phyloP scores from a whole-genome alignment of 2,888 invertebrate species.

The Andricus quercusramuli region DNA sequence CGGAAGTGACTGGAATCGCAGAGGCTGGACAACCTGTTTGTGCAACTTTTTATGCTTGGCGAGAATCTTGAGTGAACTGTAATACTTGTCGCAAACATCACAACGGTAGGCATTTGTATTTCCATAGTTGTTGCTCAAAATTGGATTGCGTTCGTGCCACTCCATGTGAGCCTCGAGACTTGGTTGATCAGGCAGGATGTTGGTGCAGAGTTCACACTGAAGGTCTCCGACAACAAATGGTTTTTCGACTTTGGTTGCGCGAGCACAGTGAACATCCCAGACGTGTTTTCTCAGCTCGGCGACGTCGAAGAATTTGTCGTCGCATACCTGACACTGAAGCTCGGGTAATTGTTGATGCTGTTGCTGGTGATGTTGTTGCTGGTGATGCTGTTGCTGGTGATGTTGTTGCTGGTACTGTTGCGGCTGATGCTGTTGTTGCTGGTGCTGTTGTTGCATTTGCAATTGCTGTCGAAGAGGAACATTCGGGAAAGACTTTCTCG shows the following conservation, averaged over 20 bases:
- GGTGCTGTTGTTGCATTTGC: not conserved
- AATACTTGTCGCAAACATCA: constrained; percentile 84
- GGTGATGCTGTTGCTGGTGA: no score
- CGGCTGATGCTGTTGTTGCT: constrained; percentile 74
- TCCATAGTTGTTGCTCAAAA: constrained; percentile 52
- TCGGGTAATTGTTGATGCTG: not conserved
- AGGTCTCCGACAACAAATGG: constrained; percentile 64
- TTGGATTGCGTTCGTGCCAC: constrained; percentile 78
- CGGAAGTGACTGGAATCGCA: constrained; percentile 59
- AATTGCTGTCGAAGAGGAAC: constrained; percentile 47
- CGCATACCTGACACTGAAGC: constrained; percentile 82
- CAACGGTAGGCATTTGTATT: constrained; percentile 80
- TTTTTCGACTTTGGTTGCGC: constrained; percentile 71
- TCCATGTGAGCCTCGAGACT: constrained; percentile 79
- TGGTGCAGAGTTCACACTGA: constrained; percentile 79
- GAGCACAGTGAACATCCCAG: constrained; percentile 81
- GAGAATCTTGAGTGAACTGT: constrained; percentile 82
- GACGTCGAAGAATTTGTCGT: constrained; percentile 81
- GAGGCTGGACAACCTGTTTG: constrained; percentile 55
- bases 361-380: no score
- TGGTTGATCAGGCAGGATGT: constrained; percentile 78
- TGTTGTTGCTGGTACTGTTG: constrained; percentile 73
- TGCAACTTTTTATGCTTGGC: constrained; percentile 82
- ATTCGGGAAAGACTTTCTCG: constrained; percentile 71
- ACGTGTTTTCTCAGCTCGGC: constrained; percentile 82